Conservation (phyloP, 2,113 vertebrate genomes). For the Mesocricetus auratus region DNA sequence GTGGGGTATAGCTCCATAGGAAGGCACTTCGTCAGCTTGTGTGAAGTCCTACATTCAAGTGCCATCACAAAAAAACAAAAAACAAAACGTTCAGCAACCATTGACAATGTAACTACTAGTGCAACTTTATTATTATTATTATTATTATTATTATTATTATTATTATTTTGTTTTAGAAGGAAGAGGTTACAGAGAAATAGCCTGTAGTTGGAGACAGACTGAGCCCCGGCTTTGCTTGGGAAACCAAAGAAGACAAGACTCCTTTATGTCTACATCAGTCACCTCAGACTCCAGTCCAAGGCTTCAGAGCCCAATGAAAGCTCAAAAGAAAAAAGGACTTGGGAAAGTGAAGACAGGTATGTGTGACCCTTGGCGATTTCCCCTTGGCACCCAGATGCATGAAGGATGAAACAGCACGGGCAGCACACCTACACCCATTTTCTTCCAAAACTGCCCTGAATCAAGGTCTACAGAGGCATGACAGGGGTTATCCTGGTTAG, state of each 20-base stretch:
- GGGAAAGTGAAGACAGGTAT: not conserved
- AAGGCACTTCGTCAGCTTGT: not conserved
- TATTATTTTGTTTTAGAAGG: not conserved
- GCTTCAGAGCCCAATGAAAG: not conserved
- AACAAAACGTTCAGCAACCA: not conserved
- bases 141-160: not conserved
- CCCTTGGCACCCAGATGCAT: not conserved
- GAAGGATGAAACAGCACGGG: not conserved
- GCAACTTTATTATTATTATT: not conserved
- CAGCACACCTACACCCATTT: no score
- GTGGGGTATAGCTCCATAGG: not conserved
- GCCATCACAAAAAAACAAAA: not conserved
- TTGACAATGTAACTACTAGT: not conserved
- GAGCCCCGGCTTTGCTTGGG: not conserved
- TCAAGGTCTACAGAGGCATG: not conserved
- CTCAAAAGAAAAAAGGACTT: not conserved
- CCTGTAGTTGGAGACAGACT: not conserved
- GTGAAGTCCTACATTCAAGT: not conserved
- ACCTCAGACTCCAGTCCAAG: not conserved
- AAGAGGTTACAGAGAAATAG: not conserved
- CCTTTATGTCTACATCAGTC: not conserved
- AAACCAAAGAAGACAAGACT: not conserved
- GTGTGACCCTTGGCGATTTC: accelerated
- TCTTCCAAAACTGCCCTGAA: not conserved
- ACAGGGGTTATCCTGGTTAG: not conserved